Evolutionary conservation across 2,888 invertebrate species (phyloP).

Genomic region (Quadroppia sp.): DNA sequence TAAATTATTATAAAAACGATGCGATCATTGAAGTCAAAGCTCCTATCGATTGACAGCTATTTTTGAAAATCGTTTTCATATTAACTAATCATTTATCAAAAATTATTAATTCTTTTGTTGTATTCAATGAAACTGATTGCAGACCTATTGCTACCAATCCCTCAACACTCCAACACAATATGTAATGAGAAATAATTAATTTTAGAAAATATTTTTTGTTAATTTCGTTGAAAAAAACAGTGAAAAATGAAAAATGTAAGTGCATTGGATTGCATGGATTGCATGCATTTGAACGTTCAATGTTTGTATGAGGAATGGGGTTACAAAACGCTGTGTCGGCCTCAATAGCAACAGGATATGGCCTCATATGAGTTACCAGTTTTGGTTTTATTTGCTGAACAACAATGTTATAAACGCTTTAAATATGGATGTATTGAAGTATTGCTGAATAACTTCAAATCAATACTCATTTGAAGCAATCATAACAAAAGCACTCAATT

Average conservation of each 20-base stretch:
- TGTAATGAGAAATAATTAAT: not conserved
- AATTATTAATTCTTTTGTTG: too few relatives aligned
- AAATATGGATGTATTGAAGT: not conserved
- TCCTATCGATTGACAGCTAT: too few relatives aligned
- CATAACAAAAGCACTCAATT: too few relatives aligned
- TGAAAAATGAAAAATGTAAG: constrained; percentile 6
- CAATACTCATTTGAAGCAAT: too few relatives aligned
- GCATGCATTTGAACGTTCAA: constrained; percentile 17
- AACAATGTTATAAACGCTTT: not conserved
- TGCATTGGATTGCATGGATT: constrained; percentile 32
- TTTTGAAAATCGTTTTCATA: too few relatives aligned
- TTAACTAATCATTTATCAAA: too few relatives aligned
- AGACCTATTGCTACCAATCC: too few relatives aligned
- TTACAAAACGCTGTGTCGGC: constrained; percentile 36
- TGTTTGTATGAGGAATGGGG: constrained; percentile 31
- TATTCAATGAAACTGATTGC: too few relatives aligned
- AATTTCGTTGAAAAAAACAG: constrained; percentile 1
- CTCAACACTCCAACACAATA: too few relatives aligned
- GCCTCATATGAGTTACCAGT: constrained; percentile 34
- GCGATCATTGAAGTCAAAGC: too few relatives aligned
- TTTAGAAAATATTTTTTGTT: not conserved
- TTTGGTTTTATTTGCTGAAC: constrained; percentile 24
- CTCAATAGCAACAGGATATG: constrained; percentile 35
- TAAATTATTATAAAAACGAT: too few relatives aligned
- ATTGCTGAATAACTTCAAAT: too few relatives aligned